Conservation (phyloP, 2,113 vertebrate species). For the Telmatochromis brichardi region DNA sequence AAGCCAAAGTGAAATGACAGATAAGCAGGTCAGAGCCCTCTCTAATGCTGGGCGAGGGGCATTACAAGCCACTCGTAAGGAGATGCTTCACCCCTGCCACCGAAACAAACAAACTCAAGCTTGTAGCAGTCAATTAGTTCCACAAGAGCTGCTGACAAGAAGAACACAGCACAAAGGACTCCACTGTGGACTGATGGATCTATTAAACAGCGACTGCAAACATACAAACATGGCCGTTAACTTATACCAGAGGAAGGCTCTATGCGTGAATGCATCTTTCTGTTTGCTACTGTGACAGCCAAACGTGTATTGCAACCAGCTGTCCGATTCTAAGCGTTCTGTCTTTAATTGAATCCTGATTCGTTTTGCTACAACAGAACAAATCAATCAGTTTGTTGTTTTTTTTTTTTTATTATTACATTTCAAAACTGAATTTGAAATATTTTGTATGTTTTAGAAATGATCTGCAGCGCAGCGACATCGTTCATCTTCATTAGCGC, state of each 20-base stretch:
- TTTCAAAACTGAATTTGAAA: neutral
- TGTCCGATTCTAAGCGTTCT: neutral
- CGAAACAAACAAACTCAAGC: neutral
- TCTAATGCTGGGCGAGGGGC: neutral
- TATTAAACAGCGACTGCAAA: slow-evolving; percentile 23
- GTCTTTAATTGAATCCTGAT: neutral
- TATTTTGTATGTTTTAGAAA: neutral
- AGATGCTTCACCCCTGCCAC: neutral
- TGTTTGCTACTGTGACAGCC: neutral
- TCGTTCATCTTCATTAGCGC: neutral
- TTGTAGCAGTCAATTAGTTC: slow-evolving; percentile 41
- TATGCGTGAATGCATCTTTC: neutral
- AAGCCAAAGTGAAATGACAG: neutral
- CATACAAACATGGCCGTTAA: neutral
- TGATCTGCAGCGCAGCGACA: neutral
- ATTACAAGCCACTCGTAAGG: neutral
- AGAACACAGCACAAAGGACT: neutral
- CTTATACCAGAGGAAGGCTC: neutral
- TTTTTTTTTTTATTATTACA: neutral
- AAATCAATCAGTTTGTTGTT: neutral
- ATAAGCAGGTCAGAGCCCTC: slow-evolving; percentile 2
- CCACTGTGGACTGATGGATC: slow-evolving; percentile 19
- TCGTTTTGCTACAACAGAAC: neutral
- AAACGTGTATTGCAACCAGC: neutral
- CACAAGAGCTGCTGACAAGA: slow-evolving; percentile 5